Base-by-base conservation (phyloP, 2,113 vertebrate genomes). In the Hypomesus transpacificus region DNA sequence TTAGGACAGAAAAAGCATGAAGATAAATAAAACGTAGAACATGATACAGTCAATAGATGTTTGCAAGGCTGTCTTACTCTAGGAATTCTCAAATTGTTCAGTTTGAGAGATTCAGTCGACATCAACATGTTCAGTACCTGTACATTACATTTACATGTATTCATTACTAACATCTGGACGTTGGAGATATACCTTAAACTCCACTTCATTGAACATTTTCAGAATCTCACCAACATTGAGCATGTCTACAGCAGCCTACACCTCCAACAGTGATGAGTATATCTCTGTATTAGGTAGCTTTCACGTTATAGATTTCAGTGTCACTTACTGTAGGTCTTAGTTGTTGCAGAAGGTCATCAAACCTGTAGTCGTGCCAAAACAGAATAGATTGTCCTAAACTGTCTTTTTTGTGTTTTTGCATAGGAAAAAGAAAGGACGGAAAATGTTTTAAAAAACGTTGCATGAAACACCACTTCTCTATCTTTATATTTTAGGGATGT, bases 381-480 rank as follows among this genome's bases (percentile, higher is more conserved):
- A 39, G 46, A 74, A 69, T 65, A 20, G 3, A 68, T 81, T 13
- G 14, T 68, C 56, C 18, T 28, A 20, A 34, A 50, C 46, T 4
- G 31, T 21, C 31, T 20, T 5, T 13, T 46, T 59, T 59, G 22
- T 68, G 56, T 59, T 81, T 80, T 87, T 77, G 78, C 83, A 79
- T 88, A 84, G 81, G 69, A 80, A 69, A 78, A 67, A 20, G 3
- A 50, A 78, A 67, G 14, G 3, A 50, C 26, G 52, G 71, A 26
- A 50, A 56, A 31, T 22, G 51, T 18, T 60, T 46, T 24, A 75
- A 82, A 80, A 91, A 91, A 90, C 92, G 91, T 90, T 94, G 95
- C 94, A 96, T 96, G 94, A 93, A 89, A 90, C 61, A 92, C 89
- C 89, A 90, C 88, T 87, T 90, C 91, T 94, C 91, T 92, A 90